Conservation (phyloP, 1,140 invertebrate genomes). For the Atta colombica region DNA sequence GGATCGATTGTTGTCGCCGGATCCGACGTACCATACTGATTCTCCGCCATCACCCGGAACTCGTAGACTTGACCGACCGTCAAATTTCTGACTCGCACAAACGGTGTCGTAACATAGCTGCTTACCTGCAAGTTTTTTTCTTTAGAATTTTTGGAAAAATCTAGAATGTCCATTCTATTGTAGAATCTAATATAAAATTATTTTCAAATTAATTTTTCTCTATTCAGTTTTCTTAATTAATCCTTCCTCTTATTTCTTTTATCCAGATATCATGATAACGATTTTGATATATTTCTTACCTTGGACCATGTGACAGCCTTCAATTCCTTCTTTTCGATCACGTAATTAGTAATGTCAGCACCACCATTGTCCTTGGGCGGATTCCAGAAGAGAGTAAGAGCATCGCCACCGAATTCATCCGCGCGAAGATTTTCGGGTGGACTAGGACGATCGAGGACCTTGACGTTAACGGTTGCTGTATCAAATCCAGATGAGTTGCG, state of each 20-base stretch:
- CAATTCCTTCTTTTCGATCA: slow-evolving; percentile 97
- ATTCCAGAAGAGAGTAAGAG: slow-evolving; percentile 97
- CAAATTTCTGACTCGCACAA: slow-evolving; percentile 96
- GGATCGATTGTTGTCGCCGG: slow-evolving; percentile 95
- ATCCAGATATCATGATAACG: not conserved
- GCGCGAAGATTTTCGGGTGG: slow-evolving; percentile 95
- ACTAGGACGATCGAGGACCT: slow-evolving; percentile 96
- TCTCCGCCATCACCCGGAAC: slow-evolving; percentile 99
- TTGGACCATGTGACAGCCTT: slow-evolving; percentile 94
- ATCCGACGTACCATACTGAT: slow-evolving; percentile 98
- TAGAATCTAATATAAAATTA: not conserved
- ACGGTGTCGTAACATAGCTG: slow-evolving; percentile 96
- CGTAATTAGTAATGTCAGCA: slow-evolving; percentile 97
- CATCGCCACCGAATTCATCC: slow-evolving; percentile 98
- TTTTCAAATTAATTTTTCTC: not conserved
- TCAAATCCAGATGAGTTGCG: slow-evolving; percentile 98
- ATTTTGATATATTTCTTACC: slow-evolving; percentile 80
- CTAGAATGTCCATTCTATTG: too few species aligned
- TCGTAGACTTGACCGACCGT: slow-evolving; percentile 97
- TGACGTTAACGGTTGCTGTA: slow-evolving; percentile 97
- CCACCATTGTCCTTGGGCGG: slow-evolving; percentile 98
- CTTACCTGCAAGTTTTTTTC: slow-evolving; percentile 88
- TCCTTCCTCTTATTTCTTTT: not conserved
- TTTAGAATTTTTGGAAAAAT: slow-evolving; percentile 9
- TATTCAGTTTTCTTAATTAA: not conserved